Evolutionary conservation across 2,797 vertebrate species (phyloP).

Genomic region (Otolemur crassicaudatus): DNA sequence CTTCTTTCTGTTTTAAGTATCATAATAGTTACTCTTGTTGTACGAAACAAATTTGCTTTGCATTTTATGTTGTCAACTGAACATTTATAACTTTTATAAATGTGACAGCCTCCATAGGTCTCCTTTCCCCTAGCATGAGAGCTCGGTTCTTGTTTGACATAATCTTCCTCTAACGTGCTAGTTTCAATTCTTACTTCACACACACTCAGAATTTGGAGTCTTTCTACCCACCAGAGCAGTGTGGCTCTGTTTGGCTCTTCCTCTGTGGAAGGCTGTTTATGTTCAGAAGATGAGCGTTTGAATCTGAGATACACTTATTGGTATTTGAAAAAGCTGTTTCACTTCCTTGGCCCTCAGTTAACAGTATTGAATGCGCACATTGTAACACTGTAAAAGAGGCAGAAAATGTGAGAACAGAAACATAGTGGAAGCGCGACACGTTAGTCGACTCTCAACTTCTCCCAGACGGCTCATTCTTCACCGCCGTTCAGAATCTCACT

Average conservation of each 20-base stretch:
- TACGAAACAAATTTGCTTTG: constrained; percentile 12
- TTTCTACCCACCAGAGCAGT: background rate
- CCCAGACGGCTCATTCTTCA: background rate
- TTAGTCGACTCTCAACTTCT: background rate
- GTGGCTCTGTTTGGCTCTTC: background rate
- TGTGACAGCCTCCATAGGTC: background rate
- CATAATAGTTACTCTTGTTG: background rate
- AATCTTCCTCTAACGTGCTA: background rate
- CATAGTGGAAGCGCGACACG: background rate
- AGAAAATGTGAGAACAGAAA: background rate
- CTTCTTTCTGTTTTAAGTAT: background rate
- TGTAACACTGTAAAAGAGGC: background rate
- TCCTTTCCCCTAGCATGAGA: background rate
- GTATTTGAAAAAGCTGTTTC: background rate
- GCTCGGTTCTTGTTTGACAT: background rate
- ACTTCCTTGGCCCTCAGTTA: background rate
- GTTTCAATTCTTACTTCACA: constrained; percentile 10
- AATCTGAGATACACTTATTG: background rate
- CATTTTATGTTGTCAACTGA: background rate
- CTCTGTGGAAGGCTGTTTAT: background rate
- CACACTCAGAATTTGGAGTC: background rate
- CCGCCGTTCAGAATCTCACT: background rate
- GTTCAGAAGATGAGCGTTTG: background rate
- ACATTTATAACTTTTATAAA: background rate
- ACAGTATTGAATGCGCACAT: background rate